Base-by-base conservation (phyloP, 2,888 invertebrate genomes). In the Eurois occulta region DNA sequence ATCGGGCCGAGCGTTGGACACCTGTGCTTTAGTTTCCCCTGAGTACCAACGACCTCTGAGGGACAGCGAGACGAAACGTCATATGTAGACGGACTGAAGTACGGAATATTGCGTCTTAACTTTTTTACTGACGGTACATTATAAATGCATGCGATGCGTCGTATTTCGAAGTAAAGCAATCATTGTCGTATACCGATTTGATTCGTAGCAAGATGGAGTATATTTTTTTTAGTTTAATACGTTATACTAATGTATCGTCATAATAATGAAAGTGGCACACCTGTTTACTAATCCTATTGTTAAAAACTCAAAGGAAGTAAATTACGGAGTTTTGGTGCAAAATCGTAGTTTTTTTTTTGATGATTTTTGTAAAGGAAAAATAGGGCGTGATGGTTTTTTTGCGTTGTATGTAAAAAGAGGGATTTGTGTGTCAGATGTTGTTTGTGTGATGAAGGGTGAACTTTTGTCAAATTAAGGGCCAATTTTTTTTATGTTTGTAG, bases 21-120 rank as follows among this genome's bases (percentile, higher is more conserved):
- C 96, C 96, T 96, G 96, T 96, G 96, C 96, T 96, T 96, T 95
- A 96, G 96, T 96, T 96, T 96, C 96, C 96, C 96, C 95, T 93
- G 95, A 96, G 96, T 96, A 96, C 96, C 96, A 96, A 96, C 96
- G 96, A 96, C 96, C 96, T 96, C 96, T 96, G 92, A 88, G 87
- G 73, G 80, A 85, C 86, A 89, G 85, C 90, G 91, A 88, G 87
- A 87, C 91, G 86, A 91, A 95, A 95, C 86, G 92, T 87, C 93
- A 87, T 92, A 96, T 88, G 91, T 88, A 75, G 80, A 85, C 84
- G 86, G 89, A 84, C 84, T 75, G 80, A 71, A 75, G 78, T 85
- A 91, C 75, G 81, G 87, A 83, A 95, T 87, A 90, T 88, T 93
- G 80, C 81, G 80, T 75, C 91, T 84, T 88, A 94, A 91, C 4